A percentile compares a stretch with the other conserved stretches of the same genome.
Evolutionary conservation across 2,888 invertebrate species (phyloP).

Genomic region (Ellobium chinense): DNA sequence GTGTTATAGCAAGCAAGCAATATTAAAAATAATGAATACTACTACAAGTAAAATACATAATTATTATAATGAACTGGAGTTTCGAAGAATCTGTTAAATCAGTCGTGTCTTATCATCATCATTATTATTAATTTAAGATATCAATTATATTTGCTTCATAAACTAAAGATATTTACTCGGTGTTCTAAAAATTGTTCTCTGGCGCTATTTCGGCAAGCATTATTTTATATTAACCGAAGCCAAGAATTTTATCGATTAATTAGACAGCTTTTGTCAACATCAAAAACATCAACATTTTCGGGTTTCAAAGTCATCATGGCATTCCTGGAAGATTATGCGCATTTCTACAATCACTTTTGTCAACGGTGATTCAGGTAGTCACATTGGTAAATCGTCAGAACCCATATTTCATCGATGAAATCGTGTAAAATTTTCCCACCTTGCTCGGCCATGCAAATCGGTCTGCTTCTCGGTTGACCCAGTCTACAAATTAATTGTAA

Average conservation of each 20-base stretch:
- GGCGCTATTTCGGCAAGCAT: too few relatives aligned
- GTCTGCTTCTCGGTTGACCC: neutral
- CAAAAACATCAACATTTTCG: slow-evolving; percentile 23
- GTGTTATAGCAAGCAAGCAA: neutral
- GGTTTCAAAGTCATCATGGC: neutral
- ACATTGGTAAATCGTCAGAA: neutral
- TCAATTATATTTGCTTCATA: too few relatives aligned
- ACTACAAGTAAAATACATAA: neutral
- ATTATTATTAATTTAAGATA: too few relatives aligned
- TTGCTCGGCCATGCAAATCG: neutral
- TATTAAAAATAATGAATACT: neutral
- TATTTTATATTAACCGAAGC: slow-evolving; percentile 34
- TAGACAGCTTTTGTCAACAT: slow-evolving; percentile 48
- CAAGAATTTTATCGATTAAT: slow-evolving; percentile 50
- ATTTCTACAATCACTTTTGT: slow-evolving; percentile 8
- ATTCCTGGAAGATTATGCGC: neutral
- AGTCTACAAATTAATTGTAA: too few relatives aligned
- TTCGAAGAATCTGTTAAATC: too few relatives aligned
- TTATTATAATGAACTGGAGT: too few relatives aligned
- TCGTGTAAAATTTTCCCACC: neutral
- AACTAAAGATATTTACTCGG: too few relatives aligned
- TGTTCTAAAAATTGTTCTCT: too few relatives aligned
- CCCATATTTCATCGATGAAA: neutral
- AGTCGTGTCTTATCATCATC: too few relatives aligned
- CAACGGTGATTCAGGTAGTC: neutral